phyloP scores from a whole-genome alignment of 2,888 invertebrate species.

The Disparrhopalites patrizii region DNA sequence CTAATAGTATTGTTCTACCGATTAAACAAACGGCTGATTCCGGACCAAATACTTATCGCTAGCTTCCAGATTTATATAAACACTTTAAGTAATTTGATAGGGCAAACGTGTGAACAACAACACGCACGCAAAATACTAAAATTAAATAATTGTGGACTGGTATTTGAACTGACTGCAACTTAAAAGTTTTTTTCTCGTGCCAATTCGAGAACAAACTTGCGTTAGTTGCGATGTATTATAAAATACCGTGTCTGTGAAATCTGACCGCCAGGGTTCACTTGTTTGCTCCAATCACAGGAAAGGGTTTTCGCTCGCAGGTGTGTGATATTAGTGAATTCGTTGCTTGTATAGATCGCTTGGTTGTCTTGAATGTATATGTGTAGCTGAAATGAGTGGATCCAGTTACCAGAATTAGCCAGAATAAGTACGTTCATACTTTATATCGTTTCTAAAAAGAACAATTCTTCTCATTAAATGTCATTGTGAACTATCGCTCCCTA shows the following conservation, averaged over 20 bases:
- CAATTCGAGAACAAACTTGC: too few relatives aligned
- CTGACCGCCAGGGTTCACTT: constrained; percentile 8
- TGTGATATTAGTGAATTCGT: constrained; percentile 16
- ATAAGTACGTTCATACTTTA: constrained; percentile 4
- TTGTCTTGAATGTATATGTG: constrained; percentile 18
- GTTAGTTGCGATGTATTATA: neutral
- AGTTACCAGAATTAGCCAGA: constrained; percentile 23
- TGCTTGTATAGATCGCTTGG: constrained; percentile 11
- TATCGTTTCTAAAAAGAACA: too few relatives aligned
- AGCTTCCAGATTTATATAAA: constrained; percentile 12
- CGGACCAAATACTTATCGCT: constrained; percentile 50
- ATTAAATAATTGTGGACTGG: neutral
- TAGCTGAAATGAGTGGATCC: constrained; percentile 15
- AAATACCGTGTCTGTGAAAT: neutral
- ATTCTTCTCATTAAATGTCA: too few relatives aligned
- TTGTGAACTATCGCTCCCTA: neutral
- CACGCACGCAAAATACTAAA: too few relatives aligned
- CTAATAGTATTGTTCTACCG: constrained; percentile 61
- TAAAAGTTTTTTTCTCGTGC: too few relatives aligned
- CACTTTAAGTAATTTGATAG: neutral
- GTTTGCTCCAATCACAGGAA: constrained; percentile 2
- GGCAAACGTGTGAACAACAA: neutral
- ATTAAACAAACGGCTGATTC: constrained; percentile 55
- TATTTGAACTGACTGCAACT: constrained; percentile 4
- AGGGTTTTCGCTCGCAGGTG: constrained; percentile 16